Evolutionary conservation across 2,888 invertebrate species (phyloP).

Genomic region (Athalia cordata): DNA sequence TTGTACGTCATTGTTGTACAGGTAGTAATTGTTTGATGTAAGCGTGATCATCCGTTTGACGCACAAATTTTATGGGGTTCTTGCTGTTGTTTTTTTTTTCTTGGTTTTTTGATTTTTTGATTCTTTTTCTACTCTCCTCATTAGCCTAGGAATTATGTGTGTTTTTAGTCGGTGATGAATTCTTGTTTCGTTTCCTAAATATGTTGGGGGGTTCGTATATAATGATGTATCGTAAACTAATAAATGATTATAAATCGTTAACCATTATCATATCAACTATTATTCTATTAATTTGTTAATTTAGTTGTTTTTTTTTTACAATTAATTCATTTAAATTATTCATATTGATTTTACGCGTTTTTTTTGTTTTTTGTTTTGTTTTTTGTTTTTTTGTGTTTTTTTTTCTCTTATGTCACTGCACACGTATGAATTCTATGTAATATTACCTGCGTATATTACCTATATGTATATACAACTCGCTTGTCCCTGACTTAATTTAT

Average conservation of each 20-base stretch:
- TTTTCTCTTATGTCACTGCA: neutral
- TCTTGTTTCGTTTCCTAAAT: neutral
- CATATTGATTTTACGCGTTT: neutral
- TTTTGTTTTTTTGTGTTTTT: no score
- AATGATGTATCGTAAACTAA: slow-evolving; percentile 10
- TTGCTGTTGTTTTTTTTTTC: no score
- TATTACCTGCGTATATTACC: neutral
- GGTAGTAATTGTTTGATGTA: no score
- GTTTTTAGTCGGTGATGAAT: neutral
- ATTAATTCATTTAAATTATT: neutral
- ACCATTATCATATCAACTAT: neutral
- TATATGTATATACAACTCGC: slow-evolving; percentile 5
- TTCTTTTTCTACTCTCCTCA: neutral
- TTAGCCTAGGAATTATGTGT: neutral
- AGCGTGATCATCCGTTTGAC: no score
- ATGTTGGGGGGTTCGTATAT: slow-evolving; percentile 1
- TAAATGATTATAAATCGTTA: slow-evolving; percentile 13
- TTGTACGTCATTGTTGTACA: no score
- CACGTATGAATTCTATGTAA: neutral
- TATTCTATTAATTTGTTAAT: neutral
- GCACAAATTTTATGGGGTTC: no score
- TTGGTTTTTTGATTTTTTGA: neutral
- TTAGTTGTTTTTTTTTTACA: neutral
- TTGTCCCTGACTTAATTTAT: no score
- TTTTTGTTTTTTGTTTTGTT: no score